Conservation (phyloP, 2,797 vertebrate genomes). For the Lycodopsis pacificus region DNA sequence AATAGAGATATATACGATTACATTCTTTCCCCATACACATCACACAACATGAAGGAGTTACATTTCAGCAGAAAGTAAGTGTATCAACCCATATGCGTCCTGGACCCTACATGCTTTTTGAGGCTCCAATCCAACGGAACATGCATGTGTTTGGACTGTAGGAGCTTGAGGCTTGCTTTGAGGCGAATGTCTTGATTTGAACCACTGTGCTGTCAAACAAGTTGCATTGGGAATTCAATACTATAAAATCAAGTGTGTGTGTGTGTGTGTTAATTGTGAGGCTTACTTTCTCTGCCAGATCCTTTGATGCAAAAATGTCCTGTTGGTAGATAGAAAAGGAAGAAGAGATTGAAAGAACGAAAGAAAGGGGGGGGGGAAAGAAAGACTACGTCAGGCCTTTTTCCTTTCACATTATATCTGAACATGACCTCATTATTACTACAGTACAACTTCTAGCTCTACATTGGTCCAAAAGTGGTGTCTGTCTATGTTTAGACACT, state of each 20-base stretch:
- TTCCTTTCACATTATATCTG: not conserved
- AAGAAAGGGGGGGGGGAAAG: not conserved
- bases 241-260: conserved; percentile 4
- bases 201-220: not conserved
- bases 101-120: not conserved
- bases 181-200: not conserved
- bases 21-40: conserved; percentile 18
- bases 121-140: not conserved
- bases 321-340: conserved; percentile 44
- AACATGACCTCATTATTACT: conserved; percentile 9
- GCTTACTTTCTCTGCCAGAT: conserved; percentile 82
- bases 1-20: conserved; percentile 6
- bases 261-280: conserved; percentile 17
- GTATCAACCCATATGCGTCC: not conserved
- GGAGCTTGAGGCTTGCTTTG: not conserved
- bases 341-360: not conserved
- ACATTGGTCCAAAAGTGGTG: conserved; percentile 8
- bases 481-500: conserved; percentile 15
- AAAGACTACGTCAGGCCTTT: not conserved
- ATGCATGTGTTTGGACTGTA: not conserved
- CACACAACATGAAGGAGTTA: not conserved
- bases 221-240: conserved; percentile 41
- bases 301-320: conserved; percentile 79
- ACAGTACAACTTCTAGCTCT: not conserved
- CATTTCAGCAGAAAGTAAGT: conserved; percentile 2